Conservation (phyloP, 1,140 invertebrate species). For the Stenopsyche tienmushanensis region DNA sequence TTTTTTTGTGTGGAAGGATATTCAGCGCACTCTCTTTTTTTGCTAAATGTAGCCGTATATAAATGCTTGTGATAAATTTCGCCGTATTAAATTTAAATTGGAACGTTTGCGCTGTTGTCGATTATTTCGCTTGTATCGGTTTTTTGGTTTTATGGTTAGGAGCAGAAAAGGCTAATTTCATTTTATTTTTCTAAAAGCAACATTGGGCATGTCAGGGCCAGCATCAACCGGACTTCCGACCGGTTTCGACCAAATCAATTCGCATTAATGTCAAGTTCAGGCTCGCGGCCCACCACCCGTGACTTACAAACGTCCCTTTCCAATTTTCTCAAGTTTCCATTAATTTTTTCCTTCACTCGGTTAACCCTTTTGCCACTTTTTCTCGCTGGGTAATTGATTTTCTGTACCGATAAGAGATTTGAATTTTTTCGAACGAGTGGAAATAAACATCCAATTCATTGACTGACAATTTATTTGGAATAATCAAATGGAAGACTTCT, state of each 20-base stretch:
- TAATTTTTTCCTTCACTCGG: neutral
- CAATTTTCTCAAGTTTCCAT: neutral
- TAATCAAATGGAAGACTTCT: no score
- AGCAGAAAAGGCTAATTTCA: no score
- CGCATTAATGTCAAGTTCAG: conserved; percentile 40
- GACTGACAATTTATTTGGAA: no score
- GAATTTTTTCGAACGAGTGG: neutral
- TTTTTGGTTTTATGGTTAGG: no score
- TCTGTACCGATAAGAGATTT: neutral
- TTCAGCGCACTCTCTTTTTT: no score
- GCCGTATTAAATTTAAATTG: no score
- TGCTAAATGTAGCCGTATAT: no score
- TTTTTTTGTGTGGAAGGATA: no score
- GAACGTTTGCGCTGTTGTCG: no score
- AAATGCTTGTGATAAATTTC: no score
- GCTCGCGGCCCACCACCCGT: conserved; percentile 12
- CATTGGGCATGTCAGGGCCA: neutral
- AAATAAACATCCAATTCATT: no score
- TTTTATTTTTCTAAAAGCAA: conserved; percentile 11
- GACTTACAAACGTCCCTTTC: neutral
- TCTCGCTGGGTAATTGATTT: neutral
- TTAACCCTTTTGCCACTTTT: neutral
- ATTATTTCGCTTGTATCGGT: no score
- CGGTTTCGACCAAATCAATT: conserved; percentile 36
- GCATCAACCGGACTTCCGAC: conserved; percentile 8